phyloP scores from a whole-genome alignment of 1,140 invertebrate genomes.

The Gryon sp. region DNA sequence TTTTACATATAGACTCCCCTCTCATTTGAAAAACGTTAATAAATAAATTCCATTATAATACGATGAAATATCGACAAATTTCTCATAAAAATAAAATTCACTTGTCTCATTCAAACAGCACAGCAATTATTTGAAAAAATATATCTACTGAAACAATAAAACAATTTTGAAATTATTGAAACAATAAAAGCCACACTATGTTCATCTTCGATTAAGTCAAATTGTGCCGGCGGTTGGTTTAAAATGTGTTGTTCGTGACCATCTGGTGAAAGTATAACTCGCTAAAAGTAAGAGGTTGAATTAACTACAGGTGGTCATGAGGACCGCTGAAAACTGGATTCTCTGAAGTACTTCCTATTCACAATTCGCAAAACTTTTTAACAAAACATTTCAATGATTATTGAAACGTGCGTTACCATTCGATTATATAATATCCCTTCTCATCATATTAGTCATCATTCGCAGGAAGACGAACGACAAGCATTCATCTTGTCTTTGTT shows the following conservation, averaged over 20 bases:
- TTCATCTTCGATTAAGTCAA: constrained; percentile 6
- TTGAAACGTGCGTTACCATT: no score
- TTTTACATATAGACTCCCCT: no score
- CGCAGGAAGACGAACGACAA: no score
- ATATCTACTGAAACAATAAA: no score
- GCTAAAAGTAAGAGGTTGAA: constrained; percentile 40
- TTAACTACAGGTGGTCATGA: constrained; percentile 10
- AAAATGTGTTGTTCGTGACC: constrained; percentile 44
- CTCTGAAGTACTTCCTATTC: constrained; percentile 8
- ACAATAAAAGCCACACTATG: constrained; percentile 9
- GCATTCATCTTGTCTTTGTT: no score
- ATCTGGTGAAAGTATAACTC: constrained; percentile 46
- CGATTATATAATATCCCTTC: not conserved
- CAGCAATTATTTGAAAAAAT: no score
- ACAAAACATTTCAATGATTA: constrained; percentile 1
- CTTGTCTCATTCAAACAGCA: not conserved
- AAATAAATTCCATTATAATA: no score
- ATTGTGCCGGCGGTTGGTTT: constrained; percentile 20
- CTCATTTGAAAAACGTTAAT: no score
- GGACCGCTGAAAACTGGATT: constrained; percentile 45
- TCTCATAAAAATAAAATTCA: no score
- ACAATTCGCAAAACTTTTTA: not conserved
- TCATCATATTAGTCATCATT: no score
- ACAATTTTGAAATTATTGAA: not conserved
- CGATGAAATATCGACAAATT: no score